Evolutionary conservation across 2,797 vertebrate genomes (phyloP).

Genomic region (Merluccius polli): DNA sequence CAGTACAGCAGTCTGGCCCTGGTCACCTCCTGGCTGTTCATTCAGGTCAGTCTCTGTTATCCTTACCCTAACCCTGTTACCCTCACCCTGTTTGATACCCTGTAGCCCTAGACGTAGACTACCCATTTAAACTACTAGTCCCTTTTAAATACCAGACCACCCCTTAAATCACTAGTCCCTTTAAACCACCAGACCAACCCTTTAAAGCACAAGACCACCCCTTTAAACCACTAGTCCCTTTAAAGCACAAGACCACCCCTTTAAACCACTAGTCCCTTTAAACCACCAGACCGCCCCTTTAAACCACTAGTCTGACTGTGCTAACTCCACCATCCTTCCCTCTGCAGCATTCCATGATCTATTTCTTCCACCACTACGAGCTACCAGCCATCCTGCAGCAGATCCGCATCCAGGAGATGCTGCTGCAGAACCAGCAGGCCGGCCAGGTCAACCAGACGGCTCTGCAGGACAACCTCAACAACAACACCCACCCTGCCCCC

Average conservation of each 20-base stretch:
- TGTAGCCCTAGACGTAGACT: neutral
- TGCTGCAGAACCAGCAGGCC: constrained; percentile 89
- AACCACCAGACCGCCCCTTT: no score
- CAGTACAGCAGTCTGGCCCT: constrained; percentile 97
- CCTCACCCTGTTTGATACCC: neutral
- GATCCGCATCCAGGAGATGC: constrained; percentile 95
- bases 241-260: no score
- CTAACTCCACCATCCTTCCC: neutral
- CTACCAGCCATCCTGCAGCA: constrained; percentile 95
- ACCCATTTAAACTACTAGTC: neutral
- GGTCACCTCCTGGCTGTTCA: constrained; percentile 97
- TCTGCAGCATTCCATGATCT: constrained; percentile 95
- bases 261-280: no score
- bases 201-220: no score
- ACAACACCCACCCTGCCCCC: constrained; percentile 66
- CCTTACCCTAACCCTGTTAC: no score
- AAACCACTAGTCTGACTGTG: no score
- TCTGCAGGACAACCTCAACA: constrained; percentile 92
- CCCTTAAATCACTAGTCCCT: no score
- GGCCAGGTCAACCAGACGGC: constrained; percentile 84
- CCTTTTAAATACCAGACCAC: no score
- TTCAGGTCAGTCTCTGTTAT: constrained; percentile 78
- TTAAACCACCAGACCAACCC: no score
- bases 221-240: no score
- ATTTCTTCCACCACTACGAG: constrained; percentile 98